Percentiles rank a stretch among this genome's conserved stretches.
phyloP scores from a whole-genome alignment of 2,113 vertebrate species.

The Ailurus styani region DNA sequence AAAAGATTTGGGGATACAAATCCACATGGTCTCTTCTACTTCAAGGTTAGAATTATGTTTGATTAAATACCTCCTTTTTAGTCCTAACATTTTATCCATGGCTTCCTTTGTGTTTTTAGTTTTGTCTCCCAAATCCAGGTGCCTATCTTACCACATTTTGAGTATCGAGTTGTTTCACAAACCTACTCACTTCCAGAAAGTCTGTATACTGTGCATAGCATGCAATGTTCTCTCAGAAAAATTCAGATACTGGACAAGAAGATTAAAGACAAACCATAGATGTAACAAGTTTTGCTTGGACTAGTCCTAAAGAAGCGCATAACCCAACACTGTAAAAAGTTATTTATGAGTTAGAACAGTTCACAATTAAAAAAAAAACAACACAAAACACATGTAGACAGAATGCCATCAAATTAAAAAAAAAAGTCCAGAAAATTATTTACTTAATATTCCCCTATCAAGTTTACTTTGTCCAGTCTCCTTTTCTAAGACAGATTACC shows the following conservation, averaged over 20 bases:
- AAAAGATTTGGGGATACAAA: neutral
- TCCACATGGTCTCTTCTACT: neutral
- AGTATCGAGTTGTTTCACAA: neutral
- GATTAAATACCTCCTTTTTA: neutral
- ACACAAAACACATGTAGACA: neutral
- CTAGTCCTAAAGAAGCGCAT: neutral
- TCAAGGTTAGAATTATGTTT: neutral
- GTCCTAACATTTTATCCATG: neutral
- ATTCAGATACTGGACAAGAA: neutral
- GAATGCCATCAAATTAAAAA: neutral
- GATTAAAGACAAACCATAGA: neutral
- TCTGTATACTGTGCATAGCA: neutral
- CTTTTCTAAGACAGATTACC: slow-evolving; percentile 42
- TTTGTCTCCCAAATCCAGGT: neutral
- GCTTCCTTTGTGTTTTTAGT: neutral
- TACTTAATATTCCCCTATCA: slow-evolving; percentile 19
- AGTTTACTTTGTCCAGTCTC: slow-evolving; percentile 57
- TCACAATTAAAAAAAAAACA: neutral
- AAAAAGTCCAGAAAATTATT: slow-evolving; percentile 2
- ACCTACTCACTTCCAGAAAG: neutral
- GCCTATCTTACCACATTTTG: neutral
- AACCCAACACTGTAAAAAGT: neutral
- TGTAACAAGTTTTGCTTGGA: neutral
- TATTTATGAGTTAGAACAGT: neutral
- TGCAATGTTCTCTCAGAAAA: neutral